These are phyloP conservation scores for Masticophis lateralis DNA, from an alignment of 2,797 vertebrate species.

Conservation along the genomic window DNA sequence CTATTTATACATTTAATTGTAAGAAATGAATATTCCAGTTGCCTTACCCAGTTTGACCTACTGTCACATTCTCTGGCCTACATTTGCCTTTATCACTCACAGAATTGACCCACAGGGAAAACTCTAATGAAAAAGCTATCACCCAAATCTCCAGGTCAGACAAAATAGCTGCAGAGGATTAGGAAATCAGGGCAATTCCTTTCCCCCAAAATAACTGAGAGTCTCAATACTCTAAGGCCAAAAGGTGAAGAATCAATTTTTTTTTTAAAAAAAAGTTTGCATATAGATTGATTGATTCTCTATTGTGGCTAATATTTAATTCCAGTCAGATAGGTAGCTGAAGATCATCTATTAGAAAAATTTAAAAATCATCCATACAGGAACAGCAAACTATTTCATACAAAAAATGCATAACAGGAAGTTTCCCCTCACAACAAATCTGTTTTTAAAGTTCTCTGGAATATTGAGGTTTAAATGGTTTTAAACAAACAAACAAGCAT, in stretches of 20 bases:
- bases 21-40: not conserved
- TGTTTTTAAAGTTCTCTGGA: not conserved
- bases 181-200: not conserved
- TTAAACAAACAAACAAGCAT: not conserved
- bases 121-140: not conserved
- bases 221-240: not conserved
- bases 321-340: not conserved
- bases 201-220: not conserved
- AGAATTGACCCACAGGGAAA: not conserved
- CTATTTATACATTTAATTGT: not conserved
- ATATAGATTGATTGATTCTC: not conserved
- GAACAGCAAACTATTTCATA: not conserved
- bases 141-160: not conserved
- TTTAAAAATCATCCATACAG: not conserved
- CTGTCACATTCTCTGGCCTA: not conserved
- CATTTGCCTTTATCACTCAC: not conserved
- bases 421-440: not conserved
- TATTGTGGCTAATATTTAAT: not conserved
- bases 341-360: not conserved
- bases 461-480: not conserved
- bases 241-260: not conserved
- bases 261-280: not conserved
- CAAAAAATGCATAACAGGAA: not conserved
- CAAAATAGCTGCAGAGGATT: not conserved
- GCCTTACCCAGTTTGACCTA: not conserved